Percentiles rank a stretch among this genome's conserved stretches.
phyloP scores from a whole-genome alignment of 35 echinoderm and acorn worm species.

The Acanthaster planci region DNA sequence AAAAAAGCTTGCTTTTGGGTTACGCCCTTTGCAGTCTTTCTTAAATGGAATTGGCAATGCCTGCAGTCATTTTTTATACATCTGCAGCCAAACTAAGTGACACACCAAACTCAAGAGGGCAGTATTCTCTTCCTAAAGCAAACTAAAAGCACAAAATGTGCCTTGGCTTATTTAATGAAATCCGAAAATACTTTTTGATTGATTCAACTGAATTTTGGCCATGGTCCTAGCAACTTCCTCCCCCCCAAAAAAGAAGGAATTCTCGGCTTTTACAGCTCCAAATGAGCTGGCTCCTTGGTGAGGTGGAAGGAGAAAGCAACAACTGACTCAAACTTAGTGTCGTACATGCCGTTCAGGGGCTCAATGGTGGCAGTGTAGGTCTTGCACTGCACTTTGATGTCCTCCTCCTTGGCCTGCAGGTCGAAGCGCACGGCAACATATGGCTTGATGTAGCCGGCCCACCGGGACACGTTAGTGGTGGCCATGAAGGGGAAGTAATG shows the following conservation, averaged over 20 bases:
- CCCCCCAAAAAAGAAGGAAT: neutral
- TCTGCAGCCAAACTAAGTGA: too few relatives aligned
- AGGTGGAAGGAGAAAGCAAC: conserved; percentile 16
- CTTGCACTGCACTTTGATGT: conserved; percentile 40
- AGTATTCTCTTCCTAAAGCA: too few relatives aligned
- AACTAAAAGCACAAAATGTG: too few relatives aligned
- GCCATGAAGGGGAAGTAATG: conserved; percentile 52
- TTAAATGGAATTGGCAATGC: too few relatives aligned
- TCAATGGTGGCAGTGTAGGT: conserved; percentile 55
- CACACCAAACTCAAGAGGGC: too few relatives aligned
- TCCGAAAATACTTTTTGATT: too few relatives aligned
- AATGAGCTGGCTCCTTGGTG: neutral
- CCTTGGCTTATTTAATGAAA: too few relatives aligned
- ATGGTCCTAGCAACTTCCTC: too few relatives aligned
- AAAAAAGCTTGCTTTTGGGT: too few relatives aligned
- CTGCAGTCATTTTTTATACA: too few relatives aligned
- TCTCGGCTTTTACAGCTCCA: neutral
- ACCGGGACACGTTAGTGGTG: neutral
- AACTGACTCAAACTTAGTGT: conserved; percentile 39
- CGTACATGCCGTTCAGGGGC: conserved; percentile 50
- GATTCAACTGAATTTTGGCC: too few relatives aligned
- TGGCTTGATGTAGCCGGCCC: conserved; percentile 34
- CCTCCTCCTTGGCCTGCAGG: neutral
- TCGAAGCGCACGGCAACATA: conserved; percentile 41
- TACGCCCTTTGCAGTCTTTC: too few relatives aligned